Evolutionary conservation across 1,140 invertebrate species (phyloP).

Genomic region (Lithobius niger): DNA sequence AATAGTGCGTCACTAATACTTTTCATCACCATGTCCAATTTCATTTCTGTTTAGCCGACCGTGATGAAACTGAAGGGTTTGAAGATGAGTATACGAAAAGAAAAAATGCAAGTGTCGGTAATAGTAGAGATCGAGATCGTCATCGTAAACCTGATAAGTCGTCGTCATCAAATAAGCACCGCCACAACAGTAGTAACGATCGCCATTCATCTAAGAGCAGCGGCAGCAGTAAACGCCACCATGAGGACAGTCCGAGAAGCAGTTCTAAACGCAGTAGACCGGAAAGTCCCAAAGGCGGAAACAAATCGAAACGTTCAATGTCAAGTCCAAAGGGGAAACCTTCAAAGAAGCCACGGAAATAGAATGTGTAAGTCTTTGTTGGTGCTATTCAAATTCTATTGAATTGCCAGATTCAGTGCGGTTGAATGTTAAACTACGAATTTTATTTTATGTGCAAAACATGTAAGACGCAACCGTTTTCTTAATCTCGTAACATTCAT

Average conservation of each 20-base stretch:
- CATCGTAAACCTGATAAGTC: too few species aligned
- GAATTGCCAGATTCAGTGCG: too few species aligned
- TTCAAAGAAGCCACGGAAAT: neutral
- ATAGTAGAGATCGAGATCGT: neutral
- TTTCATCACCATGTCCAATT: neutral
- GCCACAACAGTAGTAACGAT: too few species aligned
- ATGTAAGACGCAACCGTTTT: too few species aligned
- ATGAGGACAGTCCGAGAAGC: neutral
- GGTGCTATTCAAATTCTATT: neutral
- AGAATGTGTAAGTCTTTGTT: neutral
- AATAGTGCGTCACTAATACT: neutral
- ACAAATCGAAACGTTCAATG: too few species aligned
- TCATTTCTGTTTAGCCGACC: neutral
- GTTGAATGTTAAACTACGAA: too few species aligned
- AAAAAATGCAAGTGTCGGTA: neutral
- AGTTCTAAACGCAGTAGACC: neutral
- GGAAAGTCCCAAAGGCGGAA: slow-evolving; percentile 2
- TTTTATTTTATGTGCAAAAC: too few species aligned
- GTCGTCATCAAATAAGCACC: too few species aligned
- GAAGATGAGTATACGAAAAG: slow-evolving; percentile 7
- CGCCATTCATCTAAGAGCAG: too few species aligned
- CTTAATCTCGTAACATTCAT: too few species aligned
- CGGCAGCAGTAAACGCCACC: neutral
- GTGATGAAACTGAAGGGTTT: neutral
- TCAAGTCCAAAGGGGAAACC: slow-evolving; percentile 3